These are phyloP conservation scores for Nesometra sesokonis DNA, from an alignment of 35 echinoderm and acorn worm genomes.

Conservation along the genomic window DNA sequence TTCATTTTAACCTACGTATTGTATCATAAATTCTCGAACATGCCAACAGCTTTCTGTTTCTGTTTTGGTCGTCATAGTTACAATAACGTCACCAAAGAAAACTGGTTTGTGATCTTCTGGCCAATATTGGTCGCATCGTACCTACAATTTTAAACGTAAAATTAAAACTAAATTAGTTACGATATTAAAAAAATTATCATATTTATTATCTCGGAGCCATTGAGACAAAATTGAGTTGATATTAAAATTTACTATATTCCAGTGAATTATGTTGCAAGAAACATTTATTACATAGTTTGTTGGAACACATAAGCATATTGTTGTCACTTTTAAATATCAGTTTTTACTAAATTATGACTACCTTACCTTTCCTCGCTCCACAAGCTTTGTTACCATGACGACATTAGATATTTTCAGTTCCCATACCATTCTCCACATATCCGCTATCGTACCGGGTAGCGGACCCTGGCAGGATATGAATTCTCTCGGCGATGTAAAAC, in stretches of 20 bases:
- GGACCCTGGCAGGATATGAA: slow-evolving; percentile 86
- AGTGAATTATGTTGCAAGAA: no score
- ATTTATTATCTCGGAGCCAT: no score
- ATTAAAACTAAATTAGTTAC: no score
- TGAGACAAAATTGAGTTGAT: no score
- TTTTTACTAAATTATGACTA: no score
- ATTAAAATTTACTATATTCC: no score
- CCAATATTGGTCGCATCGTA: slow-evolving; percentile 96
- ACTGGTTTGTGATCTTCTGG: slow-evolving; percentile 77
- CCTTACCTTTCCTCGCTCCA: slow-evolving; percentile 76
- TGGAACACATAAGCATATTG: no score
- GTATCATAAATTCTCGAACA: slow-evolving; percentile 55
- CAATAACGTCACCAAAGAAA: slow-evolving; percentile 67
- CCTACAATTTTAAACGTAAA: slow-evolving; percentile 5
- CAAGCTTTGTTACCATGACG: slow-evolving; percentile 87
- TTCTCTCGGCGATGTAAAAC: slow-evolving; percentile 65
- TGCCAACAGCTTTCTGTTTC: slow-evolving; percentile 53
- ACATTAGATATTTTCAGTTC: slow-evolving; percentile 55
- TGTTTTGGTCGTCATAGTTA: slow-evolving; percentile 41
- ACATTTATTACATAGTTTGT: no score
- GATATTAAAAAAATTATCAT: no score
- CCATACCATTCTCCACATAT: slow-evolving; percentile 96
- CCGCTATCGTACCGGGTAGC: slow-evolving; percentile 51
- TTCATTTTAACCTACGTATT: slow-evolving; percentile 44
- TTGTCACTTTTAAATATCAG: no score